Evolutionary conservation across 2,113 vertebrate genomes (phyloP).

Genomic region (Plestiodon gilberti): DNA sequence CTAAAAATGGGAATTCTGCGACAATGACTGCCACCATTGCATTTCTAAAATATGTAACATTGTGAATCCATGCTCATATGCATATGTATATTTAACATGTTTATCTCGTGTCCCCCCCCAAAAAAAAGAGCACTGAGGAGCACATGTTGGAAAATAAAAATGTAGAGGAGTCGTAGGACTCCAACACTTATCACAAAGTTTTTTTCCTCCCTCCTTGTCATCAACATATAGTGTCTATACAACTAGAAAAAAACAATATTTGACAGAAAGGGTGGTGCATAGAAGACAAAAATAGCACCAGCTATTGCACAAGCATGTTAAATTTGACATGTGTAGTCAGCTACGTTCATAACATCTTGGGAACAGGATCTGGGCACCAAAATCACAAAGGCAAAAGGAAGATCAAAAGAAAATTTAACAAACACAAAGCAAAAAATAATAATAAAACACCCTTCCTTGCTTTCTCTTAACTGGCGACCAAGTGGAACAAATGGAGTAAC

Average conservation of each 20-base stretch:
- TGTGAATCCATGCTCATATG: background rate
- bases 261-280: too few species aligned
- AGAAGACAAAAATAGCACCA: too few species aligned
- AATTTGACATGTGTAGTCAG: too few species aligned
- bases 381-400: constrained; percentile 22
- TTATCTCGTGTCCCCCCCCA: too few species aligned
- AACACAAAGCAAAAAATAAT: background rate
- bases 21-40: background rate
- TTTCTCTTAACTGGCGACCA: constrained; percentile 28
- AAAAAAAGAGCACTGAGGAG: background rate
- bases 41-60: background rate
- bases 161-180: background rate
- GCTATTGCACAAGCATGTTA: background rate
- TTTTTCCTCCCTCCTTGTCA: background rate
- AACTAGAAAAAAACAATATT: too few species aligned
- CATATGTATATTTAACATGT: background rate
- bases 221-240: too few species aligned
- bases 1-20: background rate
- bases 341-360: too few species aligned
- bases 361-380: background rate
- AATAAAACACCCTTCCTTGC: background rate
- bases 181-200: background rate
- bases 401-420: background rate
- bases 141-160: background rate
- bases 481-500: constrained; percentile 27